These are phyloP conservation scores for Zaprionus taronus DNA, from an alignment of 1,140 invertebrate genomes.

Conservation along the genomic window DNA sequence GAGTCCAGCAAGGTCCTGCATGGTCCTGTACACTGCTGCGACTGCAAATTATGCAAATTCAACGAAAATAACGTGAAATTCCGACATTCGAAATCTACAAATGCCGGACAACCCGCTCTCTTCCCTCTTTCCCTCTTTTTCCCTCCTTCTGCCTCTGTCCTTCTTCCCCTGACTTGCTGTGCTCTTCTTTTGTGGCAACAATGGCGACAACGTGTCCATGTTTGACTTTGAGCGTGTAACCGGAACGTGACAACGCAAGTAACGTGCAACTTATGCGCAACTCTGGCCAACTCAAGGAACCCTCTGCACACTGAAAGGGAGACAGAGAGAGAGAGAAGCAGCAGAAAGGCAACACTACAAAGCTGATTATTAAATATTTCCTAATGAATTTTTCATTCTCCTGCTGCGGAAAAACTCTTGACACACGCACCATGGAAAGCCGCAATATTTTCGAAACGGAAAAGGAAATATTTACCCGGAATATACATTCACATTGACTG, in stretches of 20 bases:
- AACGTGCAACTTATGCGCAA: constrained; percentile 55
- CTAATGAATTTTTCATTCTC: constrained; percentile 68
- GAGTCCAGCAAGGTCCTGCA: too few species aligned
- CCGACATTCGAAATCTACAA: constrained; percentile 64
- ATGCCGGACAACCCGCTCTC: constrained; percentile 33
- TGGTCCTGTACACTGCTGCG: constrained; percentile 32
- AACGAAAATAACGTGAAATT: constrained; percentile 78
- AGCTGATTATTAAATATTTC: constrained; percentile 82
- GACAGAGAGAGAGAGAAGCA: not conserved
- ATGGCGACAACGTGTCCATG: constrained; percentile 55
- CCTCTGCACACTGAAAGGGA: not conserved
- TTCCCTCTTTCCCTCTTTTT: too few species aligned
- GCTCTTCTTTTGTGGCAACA: constrained; percentile 38
- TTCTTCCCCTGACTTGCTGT: not conserved
- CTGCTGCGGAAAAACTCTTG: constrained; percentile 30
- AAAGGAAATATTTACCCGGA: constrained; percentile 58
- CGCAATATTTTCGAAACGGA: constrained; percentile 32
- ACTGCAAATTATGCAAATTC: constrained; percentile 77
- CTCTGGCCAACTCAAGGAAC: not conserved
- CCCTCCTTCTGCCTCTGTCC: not conserved
- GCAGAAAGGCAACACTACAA: constrained; percentile 23
- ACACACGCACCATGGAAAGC: constrained; percentile 9
- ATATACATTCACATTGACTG: constrained; percentile 29
- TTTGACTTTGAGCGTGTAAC: constrained; percentile 64
- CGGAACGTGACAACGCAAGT: constrained; percentile 72